Conservation (phyloP, 2,113 vertebrate species). For the Pygoscelis adeliae region DNA sequence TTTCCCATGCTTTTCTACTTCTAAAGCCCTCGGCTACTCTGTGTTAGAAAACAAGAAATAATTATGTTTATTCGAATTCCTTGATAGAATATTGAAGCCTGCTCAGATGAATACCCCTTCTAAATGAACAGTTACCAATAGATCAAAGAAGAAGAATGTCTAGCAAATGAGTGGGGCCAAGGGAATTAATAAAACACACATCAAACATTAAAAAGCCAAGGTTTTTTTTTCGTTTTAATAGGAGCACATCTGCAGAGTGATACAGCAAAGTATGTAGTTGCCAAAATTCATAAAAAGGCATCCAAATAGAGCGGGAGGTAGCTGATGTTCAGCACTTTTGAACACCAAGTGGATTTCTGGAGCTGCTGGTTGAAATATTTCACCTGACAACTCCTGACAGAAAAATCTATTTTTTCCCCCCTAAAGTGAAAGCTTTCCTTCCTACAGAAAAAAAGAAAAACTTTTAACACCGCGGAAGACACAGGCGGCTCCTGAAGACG, state of each 20-base stretch:
- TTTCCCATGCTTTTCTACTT: background rate
- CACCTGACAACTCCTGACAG: background rate
- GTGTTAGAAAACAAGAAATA: background rate
- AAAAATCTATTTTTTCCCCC: accelerated
- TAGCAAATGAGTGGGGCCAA: background rate
- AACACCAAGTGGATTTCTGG: background rate
- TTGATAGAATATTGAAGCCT: background rate
- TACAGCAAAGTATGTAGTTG: background rate
- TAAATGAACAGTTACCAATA: background rate
- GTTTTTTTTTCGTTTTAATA: background rate
- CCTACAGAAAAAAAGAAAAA: background rate
- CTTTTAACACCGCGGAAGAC: background rate
- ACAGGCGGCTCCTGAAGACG: accelerated
- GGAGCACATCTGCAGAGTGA: background rate
- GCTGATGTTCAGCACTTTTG: background rate
- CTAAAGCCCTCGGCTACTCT: background rate
- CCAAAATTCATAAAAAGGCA: background rate
- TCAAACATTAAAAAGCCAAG: background rate
- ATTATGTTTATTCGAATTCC: slow-evolving; percentile 5
- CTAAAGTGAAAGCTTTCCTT: background rate
- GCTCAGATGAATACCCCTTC: background rate
- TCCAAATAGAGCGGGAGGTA: accelerated
- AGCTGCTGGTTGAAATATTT: background rate
- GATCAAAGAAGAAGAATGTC: background rate
- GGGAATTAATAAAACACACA: slow-evolving; percentile 13